A percentile compares a stretch with the other conserved stretches of the same genome.
Conservation (phyloP, 2,888 invertebrate genomes). For the Athrips mouffetella region DNA sequence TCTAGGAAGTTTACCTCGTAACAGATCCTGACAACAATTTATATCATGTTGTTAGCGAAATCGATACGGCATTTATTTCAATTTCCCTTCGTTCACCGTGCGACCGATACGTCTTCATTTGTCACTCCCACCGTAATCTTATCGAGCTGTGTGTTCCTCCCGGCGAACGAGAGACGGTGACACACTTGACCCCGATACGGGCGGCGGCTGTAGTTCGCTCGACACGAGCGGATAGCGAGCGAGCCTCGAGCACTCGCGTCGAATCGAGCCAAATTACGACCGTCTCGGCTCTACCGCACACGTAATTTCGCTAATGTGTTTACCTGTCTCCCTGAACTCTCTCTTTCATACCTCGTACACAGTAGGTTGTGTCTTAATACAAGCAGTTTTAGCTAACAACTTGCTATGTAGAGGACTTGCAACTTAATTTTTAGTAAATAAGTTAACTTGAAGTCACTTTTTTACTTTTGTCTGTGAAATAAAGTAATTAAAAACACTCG, state of each 20-base stretch:
- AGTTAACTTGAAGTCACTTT: no score
- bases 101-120: conserved; percentile 7
- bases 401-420: no score
- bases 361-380: conserved; percentile 41
- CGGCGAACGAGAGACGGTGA: background rate
- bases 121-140: conserved; percentile 3
- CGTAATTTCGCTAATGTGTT: conserved; percentile 67
- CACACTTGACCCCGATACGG: conserved; percentile 7
- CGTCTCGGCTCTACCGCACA: conserved; percentile 22
- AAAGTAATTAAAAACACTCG: no score
- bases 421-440: no score
- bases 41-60: no score
- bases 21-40: background rate
- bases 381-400: no score
- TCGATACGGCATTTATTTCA: background rate
- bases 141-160: conserved; percentile 2
- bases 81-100: background rate
- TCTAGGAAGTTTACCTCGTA: no score
- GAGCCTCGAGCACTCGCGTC: background rate
- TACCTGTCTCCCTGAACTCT: conserved; percentile 49
- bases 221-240: background rate
- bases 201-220: background rate
- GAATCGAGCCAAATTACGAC: background rate
- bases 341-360: conserved; percentile 48
- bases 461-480: no score